Evolutionary conservation across 1,140 invertebrate species (phyloP).

Genomic region (Sitodiplosis mosellana): DNA sequence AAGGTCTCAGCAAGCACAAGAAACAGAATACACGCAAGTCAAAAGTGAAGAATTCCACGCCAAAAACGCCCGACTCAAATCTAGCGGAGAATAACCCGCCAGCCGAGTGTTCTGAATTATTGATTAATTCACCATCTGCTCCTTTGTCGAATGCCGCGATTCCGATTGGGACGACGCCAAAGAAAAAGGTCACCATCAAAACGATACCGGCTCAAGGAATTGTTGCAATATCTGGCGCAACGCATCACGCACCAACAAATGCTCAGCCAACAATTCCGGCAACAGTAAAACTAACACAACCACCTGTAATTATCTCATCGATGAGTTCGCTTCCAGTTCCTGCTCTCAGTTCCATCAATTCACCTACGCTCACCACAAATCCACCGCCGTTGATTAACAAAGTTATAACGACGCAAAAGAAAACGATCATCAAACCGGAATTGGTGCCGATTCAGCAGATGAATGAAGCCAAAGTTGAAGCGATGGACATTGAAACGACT

Average conservation of each 20-base stretch:
- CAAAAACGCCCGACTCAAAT: background rate
- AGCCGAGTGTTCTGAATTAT: too few relatives aligned
- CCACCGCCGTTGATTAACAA: conserved; percentile 1
- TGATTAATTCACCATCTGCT: too few relatives aligned
- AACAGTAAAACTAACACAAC: background rate
- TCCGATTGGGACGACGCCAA: too few relatives aligned
- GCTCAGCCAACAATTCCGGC: background rate
- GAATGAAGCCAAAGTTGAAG: background rate
- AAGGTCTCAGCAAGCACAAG: conserved; percentile 18
- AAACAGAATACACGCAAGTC: conserved; percentile 15
- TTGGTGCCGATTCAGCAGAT: conserved; percentile 1
- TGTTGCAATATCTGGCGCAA: too few relatives aligned
- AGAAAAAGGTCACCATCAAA: too few relatives aligned
- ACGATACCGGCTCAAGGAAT: too few relatives aligned
- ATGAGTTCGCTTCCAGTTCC: background rate
- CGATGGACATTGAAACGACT: background rate
- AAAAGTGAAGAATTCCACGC: conserved; percentile 6
- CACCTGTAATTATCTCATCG: background rate
- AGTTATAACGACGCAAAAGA: background rate
- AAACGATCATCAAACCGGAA: background rate
- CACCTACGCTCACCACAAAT: background rate
- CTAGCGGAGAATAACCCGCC: background rate
- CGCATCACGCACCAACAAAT: background rate
- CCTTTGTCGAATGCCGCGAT: too few relatives aligned
- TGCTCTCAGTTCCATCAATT: conserved; percentile 1